Evolutionary conservation across 2,797 vertebrate genomes (phyloP).

Genomic region (Oryzias dopingdopingensis): DNA sequence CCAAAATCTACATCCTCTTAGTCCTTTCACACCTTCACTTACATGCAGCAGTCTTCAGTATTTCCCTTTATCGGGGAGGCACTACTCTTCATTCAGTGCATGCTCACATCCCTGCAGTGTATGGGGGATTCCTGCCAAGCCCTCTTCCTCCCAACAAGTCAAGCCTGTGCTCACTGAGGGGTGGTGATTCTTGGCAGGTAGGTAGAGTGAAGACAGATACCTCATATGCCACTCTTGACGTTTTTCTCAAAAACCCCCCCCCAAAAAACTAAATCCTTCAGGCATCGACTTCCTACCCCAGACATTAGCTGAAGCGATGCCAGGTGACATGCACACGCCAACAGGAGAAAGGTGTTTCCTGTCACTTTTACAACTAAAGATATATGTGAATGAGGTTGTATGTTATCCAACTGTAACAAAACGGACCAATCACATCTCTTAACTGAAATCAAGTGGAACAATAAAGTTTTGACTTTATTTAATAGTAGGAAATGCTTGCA

Average conservation of each 20-base stretch:
- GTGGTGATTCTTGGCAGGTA: slow-evolving; percentile 24
- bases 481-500: too few species aligned
- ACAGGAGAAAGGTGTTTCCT: not conserved
- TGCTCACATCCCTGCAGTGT: slow-evolving; percentile 27
- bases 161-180: slow-evolving; percentile 32
- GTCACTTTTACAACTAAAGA: not conserved
- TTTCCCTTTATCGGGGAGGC: slow-evolving; percentile 12
- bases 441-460: too few species aligned
- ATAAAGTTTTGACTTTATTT: too few species aligned
- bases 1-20: slow-evolving; percentile 25
- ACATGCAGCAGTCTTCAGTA: slow-evolving; percentile 1
- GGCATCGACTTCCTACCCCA: not conserved
- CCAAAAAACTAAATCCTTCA: slow-evolving; percentile 23
- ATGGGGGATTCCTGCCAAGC: slow-evolving; percentile 32
- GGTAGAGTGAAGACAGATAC: slow-evolving; percentile 39
- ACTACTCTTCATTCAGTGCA: slow-evolving; percentile 29
- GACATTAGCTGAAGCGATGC: slow-evolving; percentile 21
- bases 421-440: too few species aligned
- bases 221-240: slow-evolving; percentile 18
- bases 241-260: not conserved
- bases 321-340: slow-evolving; percentile 8
- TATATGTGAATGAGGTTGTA: too few species aligned
- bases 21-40: slow-evolving; percentile 31
- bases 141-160: slow-evolving; percentile 35
- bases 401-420: too few species aligned